These are phyloP conservation scores for Clupea harengus DNA, from an alignment of 2,113 vertebrate species.

Conservation along the genomic window DNA sequence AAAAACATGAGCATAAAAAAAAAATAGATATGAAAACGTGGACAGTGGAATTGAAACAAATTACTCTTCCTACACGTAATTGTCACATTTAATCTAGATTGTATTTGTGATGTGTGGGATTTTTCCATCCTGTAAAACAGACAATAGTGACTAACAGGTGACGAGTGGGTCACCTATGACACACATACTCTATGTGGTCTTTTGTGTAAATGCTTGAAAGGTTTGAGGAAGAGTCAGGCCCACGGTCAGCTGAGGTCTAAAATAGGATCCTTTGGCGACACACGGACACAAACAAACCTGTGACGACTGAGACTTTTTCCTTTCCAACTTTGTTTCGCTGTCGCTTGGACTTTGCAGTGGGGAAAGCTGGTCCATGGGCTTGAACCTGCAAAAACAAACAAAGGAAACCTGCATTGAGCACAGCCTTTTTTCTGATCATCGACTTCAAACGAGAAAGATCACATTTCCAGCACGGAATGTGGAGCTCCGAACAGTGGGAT, in stretches of 20 bases:
- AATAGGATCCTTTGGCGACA: not conserved
- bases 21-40: not conserved
- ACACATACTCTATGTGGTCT: not conserved
- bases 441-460: conserved; percentile 1
- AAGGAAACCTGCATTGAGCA: conserved; percentile 2
- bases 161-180: not conserved
- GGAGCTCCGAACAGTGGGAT: not conserved
- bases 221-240: not conserved
- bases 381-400: conserved; percentile 53
- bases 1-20: not conserved
- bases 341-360: conserved; percentile 51
- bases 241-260: not conserved
- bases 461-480: not conserved
- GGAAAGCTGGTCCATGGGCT: conserved; percentile 56
- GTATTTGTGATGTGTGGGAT: not conserved
- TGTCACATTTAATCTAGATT: not conserved
- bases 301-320: conserved; percentile 58
- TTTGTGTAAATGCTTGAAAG: not conserved
- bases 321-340: conserved; percentile 55
- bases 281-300: conserved; percentile 53
- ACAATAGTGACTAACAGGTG: not conserved
- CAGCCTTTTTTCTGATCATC: not conserved
- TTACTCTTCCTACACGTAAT: not conserved
- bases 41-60: not conserved
- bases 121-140: not conserved